These are phyloP conservation scores for Elgaria multicarinata DNA, from an alignment of 2,113 vertebrate genomes.

Conservation along the genomic window DNA sequence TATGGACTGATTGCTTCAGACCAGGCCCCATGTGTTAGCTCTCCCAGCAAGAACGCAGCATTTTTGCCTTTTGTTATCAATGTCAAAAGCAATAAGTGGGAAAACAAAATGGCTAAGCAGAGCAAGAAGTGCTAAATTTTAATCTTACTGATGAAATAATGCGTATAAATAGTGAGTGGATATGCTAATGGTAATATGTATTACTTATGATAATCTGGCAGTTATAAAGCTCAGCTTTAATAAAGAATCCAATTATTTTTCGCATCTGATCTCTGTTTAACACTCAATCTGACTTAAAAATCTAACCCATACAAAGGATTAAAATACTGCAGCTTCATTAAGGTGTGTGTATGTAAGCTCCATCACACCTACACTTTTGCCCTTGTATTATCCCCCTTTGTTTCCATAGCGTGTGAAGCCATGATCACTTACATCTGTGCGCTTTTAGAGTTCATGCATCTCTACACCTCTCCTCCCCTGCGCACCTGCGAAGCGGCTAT, in stretches of 20 bases:
- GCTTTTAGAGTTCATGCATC: too few relatives aligned
- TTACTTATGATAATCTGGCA: conserved; percentile 8
- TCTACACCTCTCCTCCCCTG: too few relatives aligned
- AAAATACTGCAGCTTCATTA: neutral
- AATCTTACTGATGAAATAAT: conserved; percentile 4
- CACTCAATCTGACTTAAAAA: neutral
- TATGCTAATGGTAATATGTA: neutral
- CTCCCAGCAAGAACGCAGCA: neutral
- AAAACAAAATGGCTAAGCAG: neutral
- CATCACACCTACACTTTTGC: too few relatives aligned
- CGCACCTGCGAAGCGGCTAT: too few relatives aligned
- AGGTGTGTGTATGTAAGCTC: too few relatives aligned
- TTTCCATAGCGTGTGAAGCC: too few relatives aligned
- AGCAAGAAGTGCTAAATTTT: neutral
- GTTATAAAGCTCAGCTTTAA: neutral
- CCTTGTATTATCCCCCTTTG: too few relatives aligned
- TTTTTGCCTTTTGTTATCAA: conserved; percentile 37
- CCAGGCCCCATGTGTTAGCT: neutral
- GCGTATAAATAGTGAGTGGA: conserved; percentile 20
- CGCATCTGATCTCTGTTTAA: neutral
- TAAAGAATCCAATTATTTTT: conserved; percentile 38
- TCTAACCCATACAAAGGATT: neutral
- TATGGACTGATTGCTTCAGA: conserved; percentile 13
- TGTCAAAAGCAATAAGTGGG: conserved; percentile 3
- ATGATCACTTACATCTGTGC: too few relatives aligned